Conservation (phyloP, 1,140 invertebrate genomes). For the Oedothorax gibbosus region DNA sequence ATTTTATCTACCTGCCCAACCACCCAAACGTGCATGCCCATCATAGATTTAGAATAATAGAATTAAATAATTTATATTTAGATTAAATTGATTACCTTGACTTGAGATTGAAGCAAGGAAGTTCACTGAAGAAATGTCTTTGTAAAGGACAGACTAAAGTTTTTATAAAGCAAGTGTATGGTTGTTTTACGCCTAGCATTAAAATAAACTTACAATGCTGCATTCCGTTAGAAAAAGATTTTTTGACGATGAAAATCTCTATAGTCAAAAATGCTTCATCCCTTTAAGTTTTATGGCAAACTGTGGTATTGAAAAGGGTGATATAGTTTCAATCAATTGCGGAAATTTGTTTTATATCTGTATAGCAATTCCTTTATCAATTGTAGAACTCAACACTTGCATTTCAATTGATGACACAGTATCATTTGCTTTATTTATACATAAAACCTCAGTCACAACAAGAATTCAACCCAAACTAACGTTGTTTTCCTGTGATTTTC, state of each 20-base stretch:
- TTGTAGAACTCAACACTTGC: neutral
- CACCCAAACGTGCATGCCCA: too few relatives aligned
- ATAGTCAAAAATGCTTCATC: conserved; percentile 22
- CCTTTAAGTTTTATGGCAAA: neutral
- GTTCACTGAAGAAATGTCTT: too few relatives aligned
- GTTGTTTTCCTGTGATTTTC: conserved; percentile 4
- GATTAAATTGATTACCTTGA: too few relatives aligned
- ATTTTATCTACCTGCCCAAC: too few relatives aligned
- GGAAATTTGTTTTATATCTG: neutral
- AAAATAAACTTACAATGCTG: neutral
- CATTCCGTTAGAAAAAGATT: neutral
- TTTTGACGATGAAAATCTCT: neutral
- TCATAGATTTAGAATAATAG: too few relatives aligned
- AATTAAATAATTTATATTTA: too few relatives aligned
- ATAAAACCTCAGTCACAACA: neutral
- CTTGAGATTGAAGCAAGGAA: too few relatives aligned
- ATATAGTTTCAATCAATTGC: neutral
- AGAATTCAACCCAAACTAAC: neutral
- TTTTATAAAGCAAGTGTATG: too few relatives aligned
- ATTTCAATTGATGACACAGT: conserved; percentile 13
- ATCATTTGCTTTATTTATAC: neutral
- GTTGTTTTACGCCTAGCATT: too few relatives aligned
- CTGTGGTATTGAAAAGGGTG: neutral
- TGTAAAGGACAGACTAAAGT: too few relatives aligned
- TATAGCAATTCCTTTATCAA: neutral